Percentiles rank a stretch among this genome's conserved stretches.
phyloP scores from a whole-genome alignment of 2,113 vertebrate genomes.

The Halcyon senegalensis region DNA sequence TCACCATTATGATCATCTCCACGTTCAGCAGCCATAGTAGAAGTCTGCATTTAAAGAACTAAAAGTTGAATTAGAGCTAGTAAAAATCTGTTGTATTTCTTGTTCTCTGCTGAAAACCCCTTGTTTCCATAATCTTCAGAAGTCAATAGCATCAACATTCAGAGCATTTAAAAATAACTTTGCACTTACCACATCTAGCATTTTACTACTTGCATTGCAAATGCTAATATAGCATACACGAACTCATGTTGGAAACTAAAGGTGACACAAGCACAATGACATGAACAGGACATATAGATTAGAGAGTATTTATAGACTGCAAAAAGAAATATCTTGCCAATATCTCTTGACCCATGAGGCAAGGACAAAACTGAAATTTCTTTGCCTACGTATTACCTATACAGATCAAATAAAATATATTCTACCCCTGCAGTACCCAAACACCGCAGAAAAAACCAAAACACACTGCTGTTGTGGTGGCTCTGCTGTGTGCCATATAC shows the following conservation, averaged over 20 bases:
- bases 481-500: background rate
- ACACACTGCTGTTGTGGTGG: background rate
- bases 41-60: background rate
- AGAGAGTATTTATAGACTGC: slow-evolving; percentile 36
- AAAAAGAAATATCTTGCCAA: background rate
- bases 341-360: background rate
- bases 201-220: background rate
- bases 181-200: background rate
- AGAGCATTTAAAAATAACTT: background rate
- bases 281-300: slow-evolving; percentile 22
- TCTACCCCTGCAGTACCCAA: background rate
- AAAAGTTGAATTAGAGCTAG: background rate
- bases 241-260: background rate
- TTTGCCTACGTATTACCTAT: background rate
- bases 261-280: slow-evolving; percentile 25
- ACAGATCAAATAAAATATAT: background rate
- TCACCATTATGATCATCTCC: background rate
- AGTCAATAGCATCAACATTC: background rate
- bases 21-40: background rate
- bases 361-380: slow-evolving; percentile 3
- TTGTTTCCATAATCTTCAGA: background rate
- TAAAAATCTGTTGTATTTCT: background rate
- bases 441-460: background rate
- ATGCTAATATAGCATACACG: background rate
- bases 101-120: background rate